Evolutionary conservation across 2,888 invertebrate species (phyloP), one percentile per base, ranked within the genome.

Genomic region (Cetonia aurata): DNA sequence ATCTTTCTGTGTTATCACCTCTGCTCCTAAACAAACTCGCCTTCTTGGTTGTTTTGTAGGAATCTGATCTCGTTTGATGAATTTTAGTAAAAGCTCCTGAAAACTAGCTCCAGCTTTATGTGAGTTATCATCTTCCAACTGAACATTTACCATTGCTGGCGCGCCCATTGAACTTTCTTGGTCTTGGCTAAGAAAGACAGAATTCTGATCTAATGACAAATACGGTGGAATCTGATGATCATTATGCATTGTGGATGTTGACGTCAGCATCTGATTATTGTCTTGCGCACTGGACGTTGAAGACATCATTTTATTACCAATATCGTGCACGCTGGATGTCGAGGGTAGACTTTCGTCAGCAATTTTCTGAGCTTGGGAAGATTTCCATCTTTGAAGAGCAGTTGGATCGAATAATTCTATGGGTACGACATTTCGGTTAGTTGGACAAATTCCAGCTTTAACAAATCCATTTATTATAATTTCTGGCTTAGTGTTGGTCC

Each of bases 21-120:
- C 71, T 15, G 71, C 67, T 60, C 33, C 33, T 33, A 71, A 68
- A 41, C 69, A 69, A 71, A 69, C 57, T 71, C 69, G 69, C 65
- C 56, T 71, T 69, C 67, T 66, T 53, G 66, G 66, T 69, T 69
- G 66, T 42, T 72, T 72, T 59, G 59, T 66, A 69, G 69, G 59
- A 69, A 66, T 60, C 37, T 72, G 68, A 62, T 71, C 71, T 65
- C 69, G 62, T 71, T 71, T 71, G 37, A 72, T 37, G 44, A 66
- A 69, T 72, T 46, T 69, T 57, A 69, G 69, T 72, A 72, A 60
- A 31, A 72, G 59, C 42, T 65, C 72, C 66, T 72, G 65, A 69
- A 72, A 72, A 66, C 59, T 57, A 69, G 53, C 46, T 48, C 57
- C 33, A 44, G 68, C 55, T 71, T 71, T 55, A 41, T 53, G 68